Evolutionary conservation across 2,888 invertebrate species (phyloP).

Genomic region (Pecten maximus): DNA sequence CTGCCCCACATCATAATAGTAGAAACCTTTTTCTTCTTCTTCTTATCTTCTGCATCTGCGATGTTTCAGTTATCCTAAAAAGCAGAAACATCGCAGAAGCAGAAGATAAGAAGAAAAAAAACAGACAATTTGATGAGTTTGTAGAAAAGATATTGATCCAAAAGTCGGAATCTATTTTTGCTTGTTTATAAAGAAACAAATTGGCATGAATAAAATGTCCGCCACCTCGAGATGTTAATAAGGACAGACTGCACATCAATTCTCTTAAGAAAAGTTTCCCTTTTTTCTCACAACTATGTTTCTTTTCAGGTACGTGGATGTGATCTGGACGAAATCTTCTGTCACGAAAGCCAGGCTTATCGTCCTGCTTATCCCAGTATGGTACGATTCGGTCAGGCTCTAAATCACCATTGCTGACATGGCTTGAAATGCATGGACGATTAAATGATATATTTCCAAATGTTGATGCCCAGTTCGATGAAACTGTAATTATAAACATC

Average conservation of each 20-base stretch:
- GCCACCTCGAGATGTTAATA: not conserved
- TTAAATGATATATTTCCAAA: not conserved
- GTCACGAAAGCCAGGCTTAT: constrained; percentile 27
- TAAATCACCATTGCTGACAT: constrained; percentile 1
- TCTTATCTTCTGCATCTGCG: not conserved
- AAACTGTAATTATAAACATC: not conserved
- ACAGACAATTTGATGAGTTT: not conserved
- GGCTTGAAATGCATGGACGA: not conserved
- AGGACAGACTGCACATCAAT: constrained; percentile 18
- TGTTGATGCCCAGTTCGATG: not conserved
- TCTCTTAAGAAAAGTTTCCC: not conserved
- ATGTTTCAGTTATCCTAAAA: not conserved
- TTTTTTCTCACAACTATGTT: not conserved
- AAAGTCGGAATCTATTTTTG: not conserved
- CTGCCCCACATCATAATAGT: too few relatives aligned
- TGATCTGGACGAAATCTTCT: constrained; percentile 34
- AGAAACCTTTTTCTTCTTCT: too few relatives aligned
- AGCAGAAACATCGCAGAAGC: not conserved
- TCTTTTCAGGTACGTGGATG: constrained; percentile 1
- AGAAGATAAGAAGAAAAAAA: too few relatives aligned
- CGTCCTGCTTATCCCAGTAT: not conserved
- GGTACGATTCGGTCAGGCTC: not conserved
- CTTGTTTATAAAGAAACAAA: not conserved
- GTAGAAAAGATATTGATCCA: not conserved
- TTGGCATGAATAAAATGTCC: not conserved